A percentile compares a stretch with the other conserved stretches of the same genome.
phyloP scores from a whole-genome alignment of 2,888 invertebrate genomes.

The Amphimallon solstitiale region DNA sequence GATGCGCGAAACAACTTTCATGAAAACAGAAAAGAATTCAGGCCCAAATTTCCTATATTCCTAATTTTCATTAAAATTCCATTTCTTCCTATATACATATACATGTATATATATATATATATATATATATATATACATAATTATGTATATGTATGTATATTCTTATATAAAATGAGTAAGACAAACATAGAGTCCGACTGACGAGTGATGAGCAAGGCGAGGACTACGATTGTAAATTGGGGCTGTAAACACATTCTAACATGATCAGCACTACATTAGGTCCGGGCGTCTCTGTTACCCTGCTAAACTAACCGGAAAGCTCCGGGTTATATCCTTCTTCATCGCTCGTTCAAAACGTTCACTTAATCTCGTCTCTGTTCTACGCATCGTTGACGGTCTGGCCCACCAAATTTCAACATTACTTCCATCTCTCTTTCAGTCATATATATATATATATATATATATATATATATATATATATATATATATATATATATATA shows the following conservation, averaged over 20 bases:
- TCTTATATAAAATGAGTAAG: conserved; percentile 54
- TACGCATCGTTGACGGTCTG: too few relatives aligned
- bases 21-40: too few relatives aligned
- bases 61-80: too few relatives aligned
- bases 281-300: conserved; percentile 61
- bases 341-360: neutral
- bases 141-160: too few relatives aligned
- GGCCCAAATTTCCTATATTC: too few relatives aligned
- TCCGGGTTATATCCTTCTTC: conserved; percentile 27
- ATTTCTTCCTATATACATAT: too few relatives aligned
- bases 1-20: too few relatives aligned
- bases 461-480: neutral
- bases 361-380: neutral
- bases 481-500: neutral
- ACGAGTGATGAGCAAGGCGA: conserved; percentile 60
- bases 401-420: neutral
- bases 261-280: conserved; percentile 65
- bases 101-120: too few relatives aligned
- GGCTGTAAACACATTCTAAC: conserved; percentile 65
- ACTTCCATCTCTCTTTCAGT: conserved; percentile 1
- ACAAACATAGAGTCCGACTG: conserved; percentile 60
- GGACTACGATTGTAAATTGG: conserved; percentile 64
- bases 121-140: too few relatives aligned
- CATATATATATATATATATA: neutral
- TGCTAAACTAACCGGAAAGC: conserved; percentile 62